Conservation (phyloP, 1,140 invertebrate species). For the Dendroctonus ponderosae region DNA sequence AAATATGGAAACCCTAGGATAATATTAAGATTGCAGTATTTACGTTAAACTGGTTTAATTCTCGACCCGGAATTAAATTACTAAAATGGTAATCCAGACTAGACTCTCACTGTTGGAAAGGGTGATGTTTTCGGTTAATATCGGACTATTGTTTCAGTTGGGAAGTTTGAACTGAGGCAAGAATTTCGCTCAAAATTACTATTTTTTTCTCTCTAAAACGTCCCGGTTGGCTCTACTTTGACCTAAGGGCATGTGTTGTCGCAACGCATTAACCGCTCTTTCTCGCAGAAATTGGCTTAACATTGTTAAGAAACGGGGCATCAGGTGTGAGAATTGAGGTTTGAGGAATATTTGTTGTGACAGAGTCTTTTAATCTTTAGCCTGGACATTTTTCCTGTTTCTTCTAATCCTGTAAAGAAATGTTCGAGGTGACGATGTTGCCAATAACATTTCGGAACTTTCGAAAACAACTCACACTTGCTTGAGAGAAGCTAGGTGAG, state of each 20-base stretch:
- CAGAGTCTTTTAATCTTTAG: slow-evolving; percentile 20
- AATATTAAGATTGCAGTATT: slow-evolving; percentile 21
- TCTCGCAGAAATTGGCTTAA: slow-evolving; percentile 21
- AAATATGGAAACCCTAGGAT: slow-evolving; percentile 17
- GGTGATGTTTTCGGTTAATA: slow-evolving; percentile 4
- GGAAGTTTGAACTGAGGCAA: background rate
- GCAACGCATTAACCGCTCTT: slow-evolving; percentile 4
- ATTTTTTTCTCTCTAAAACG: too few species aligned
- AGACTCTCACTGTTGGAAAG: slow-evolving; percentile 10
- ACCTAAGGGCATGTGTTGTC: slow-evolving; percentile 1
- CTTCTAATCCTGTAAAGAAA: slow-evolving; percentile 7
- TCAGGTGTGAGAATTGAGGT: slow-evolving; percentile 25
- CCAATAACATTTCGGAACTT: background rate
- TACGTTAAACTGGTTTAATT: slow-evolving; percentile 16
- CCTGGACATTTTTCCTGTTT: slow-evolving; percentile 12
- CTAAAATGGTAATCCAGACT: slow-evolving; percentile 11
- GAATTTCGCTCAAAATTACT: too few species aligned
- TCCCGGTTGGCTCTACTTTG: background rate
- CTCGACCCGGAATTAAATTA: slow-evolving; percentile 12
- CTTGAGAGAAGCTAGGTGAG: too few species aligned
- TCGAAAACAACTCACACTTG: too few species aligned
- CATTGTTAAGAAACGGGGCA: slow-evolving; percentile 17
- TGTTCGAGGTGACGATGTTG: background rate
- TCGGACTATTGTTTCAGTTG: slow-evolving; percentile 5
- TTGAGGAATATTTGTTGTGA: slow-evolving; percentile 28